These are phyloP conservation scores for Chromoteleia sp. DNA, from an alignment of 2,888 invertebrate species.

Conservation along the genomic window DNA sequence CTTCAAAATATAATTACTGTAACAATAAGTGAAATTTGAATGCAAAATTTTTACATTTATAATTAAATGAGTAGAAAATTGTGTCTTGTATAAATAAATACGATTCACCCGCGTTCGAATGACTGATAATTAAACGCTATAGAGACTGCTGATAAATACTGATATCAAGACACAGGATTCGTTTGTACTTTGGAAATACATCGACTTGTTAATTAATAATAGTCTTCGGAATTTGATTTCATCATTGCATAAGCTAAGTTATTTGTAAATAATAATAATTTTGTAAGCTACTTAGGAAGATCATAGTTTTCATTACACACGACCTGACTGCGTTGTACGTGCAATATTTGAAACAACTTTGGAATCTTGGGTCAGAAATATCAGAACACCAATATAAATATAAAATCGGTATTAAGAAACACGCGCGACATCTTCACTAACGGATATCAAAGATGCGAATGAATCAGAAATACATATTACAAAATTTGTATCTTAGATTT, in stretches of 20 bases:
- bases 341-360: constrained; percentile 14
- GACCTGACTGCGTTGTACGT: constrained; percentile 6
- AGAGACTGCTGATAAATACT: constrained; percentile 11
- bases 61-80: constrained; percentile 3
- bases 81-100: constrained; percentile 9
- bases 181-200: constrained; percentile 29
- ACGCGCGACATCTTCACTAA: too few relatives aligned
- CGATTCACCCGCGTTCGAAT: neutral
- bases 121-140: constrained; percentile 18
- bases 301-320: constrained; percentile 8
- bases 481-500: too few relatives aligned
- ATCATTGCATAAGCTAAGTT: constrained; percentile 4
- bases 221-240: constrained; percentile 3
- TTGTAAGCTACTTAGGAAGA: constrained; percentile 33
- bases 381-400: constrained; percentile 5
- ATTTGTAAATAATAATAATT: constrained; percentile 44
- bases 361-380: constrained; percentile 4
- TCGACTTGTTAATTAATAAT: constrained; percentile 23
- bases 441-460: too few relatives aligned
- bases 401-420: neutral
- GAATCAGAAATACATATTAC: too few relatives aligned
- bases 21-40: neutral
- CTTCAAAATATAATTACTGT: too few relatives aligned
- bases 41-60: neutral
- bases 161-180: constrained; percentile 1